Evolutionary conservation across 2,888 invertebrate species (phyloP).

Genomic region (Tetranychus truncatus): DNA sequence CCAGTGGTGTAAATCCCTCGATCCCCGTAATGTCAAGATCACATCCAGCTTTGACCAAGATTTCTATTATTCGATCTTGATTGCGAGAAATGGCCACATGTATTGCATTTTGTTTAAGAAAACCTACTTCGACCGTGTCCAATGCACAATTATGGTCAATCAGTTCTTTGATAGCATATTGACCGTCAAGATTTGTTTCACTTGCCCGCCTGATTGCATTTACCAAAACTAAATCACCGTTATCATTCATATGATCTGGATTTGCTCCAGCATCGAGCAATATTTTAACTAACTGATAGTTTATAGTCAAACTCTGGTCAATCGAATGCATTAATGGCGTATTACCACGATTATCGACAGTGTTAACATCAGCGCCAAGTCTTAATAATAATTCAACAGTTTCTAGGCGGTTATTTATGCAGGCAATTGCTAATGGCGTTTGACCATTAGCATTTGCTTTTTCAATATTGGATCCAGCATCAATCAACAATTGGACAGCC

Average conservation of each 20-base stretch:
- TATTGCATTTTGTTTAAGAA: constrained; percentile 15
- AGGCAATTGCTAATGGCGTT: constrained; percentile 28
- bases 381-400: constrained; percentile 25
- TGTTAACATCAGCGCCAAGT: constrained; percentile 26
- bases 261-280: constrained; percentile 25
- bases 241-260: constrained; percentile 22
- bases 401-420: constrained; percentile 23
- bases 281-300: constrained; percentile 20
- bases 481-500: constrained; percentile 22
- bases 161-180: constrained; percentile 13
- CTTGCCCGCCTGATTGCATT: constrained; percentile 28
- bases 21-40: constrained; percentile 12
- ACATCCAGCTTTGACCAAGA: constrained; percentile 15
- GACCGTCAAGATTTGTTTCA: constrained; percentile 16
- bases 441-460: constrained; percentile 23
- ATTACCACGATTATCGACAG: constrained; percentile 20
- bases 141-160: constrained; percentile 19
- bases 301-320: constrained; percentile 15
- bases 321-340: constrained; percentile 27
- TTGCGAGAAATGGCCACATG: constrained; percentile 16
- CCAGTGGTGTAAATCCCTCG: constrained; percentile 12
- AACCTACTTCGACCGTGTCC: background rate
- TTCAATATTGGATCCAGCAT: constrained; percentile 26
- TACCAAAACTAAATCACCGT: constrained; percentile 24
- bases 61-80: constrained; percentile 19